Conservation (phyloP, 2,888 invertebrate species). For the Rhamnusium bicolor region DNA sequence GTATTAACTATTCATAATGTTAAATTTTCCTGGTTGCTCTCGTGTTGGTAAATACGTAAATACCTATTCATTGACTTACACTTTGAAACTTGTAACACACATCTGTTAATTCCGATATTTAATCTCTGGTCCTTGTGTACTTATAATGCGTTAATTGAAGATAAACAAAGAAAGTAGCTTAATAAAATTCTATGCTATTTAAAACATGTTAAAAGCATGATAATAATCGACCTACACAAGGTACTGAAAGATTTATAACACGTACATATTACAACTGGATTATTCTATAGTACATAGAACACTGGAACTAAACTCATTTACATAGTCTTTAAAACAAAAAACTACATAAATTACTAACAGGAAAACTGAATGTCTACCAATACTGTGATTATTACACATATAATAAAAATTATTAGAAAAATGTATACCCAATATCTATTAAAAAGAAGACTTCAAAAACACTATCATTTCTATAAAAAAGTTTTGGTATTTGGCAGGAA, state of each 20-base stretch:
- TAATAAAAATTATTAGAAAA: too few species aligned
- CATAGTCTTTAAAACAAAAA: neutral
- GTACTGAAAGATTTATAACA: neutral
- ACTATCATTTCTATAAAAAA: too few species aligned
- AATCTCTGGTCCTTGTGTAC: neutral
- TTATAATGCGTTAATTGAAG: neutral
- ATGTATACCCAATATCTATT: too few species aligned
- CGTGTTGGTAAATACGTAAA: neutral
- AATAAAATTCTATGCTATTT: neutral
- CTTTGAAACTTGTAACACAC: neutral
- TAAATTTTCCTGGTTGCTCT: neutral
- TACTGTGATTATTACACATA: too few species aligned
- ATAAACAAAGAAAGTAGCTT: neutral
- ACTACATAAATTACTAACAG: too few species aligned
- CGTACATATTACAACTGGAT: neutral
- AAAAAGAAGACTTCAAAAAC: too few species aligned
- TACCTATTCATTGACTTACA: slow-evolving; percentile 8
- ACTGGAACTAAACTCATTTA: neutral
- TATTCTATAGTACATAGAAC: neutral
- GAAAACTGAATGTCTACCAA: too few species aligned
- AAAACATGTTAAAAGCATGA: neutral
- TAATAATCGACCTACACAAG: neutral
- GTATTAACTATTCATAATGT: too few species aligned
- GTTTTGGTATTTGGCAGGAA: too few species aligned
- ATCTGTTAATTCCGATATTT: slow-evolving; percentile 11